Percentiles rank a stretch among this genome's conserved stretches.
phyloP scores from a whole-genome alignment of 2,888 invertebrate species.

The Galeopsomyia nigrocyanea region DNA sequence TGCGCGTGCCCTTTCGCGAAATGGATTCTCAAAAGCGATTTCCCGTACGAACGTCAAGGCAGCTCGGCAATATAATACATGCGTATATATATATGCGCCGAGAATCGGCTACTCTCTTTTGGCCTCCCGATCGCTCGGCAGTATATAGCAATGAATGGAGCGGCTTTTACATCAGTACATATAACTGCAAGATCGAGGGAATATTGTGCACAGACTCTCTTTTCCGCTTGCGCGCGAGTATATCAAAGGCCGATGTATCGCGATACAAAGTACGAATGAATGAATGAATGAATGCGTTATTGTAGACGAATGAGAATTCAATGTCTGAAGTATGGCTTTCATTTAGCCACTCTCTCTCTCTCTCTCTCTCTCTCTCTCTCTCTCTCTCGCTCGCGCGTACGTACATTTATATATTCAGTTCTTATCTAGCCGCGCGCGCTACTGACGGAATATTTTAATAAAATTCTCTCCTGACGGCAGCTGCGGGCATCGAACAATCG shows the following conservation, averaged over 20 bases:
- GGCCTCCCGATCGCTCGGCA: neutral
- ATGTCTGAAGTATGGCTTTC: constrained; percentile 10
- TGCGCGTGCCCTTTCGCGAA: constrained; percentile 27
- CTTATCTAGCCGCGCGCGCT: no score
- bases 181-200: neutral
- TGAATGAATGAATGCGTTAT: constrained; percentile 26
- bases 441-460: no score
- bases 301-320: constrained; percentile 13
- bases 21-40: constrained; percentile 56
- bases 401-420: no score
- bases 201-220: neutral
- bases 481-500: no score
- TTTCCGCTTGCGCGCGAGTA: no score
- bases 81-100: neutral
- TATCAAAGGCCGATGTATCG: neutral
- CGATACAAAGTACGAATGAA: neutral
- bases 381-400: no score
- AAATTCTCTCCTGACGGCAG: no score
- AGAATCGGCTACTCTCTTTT: constrained; percentile 7
- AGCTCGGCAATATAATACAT: neutral
- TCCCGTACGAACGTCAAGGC: constrained; percentile 3
- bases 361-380: no score
- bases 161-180: neutral
- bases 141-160: constrained; percentile 5
- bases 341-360: no score